phyloP scores from a whole-genome alignment of 2,113 vertebrate species.

The Kryptolebias marmoratus region DNA sequence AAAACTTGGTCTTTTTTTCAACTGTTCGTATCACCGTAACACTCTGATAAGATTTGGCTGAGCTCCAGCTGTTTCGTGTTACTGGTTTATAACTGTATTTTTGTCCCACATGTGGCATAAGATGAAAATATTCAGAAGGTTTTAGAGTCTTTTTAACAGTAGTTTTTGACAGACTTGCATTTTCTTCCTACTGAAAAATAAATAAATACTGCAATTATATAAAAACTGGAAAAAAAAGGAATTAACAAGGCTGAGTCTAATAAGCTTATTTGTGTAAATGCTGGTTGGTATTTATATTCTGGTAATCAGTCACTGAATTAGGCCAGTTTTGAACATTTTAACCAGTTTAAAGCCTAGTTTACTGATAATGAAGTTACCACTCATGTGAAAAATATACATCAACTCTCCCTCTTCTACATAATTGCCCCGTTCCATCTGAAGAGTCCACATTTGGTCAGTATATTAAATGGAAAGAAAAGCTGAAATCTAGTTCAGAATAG shows the following conservation, averaged over 20 bases:
- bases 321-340: neutral
- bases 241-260: neutral
- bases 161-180: neutral
- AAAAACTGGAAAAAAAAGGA: neutral
- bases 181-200: neutral
- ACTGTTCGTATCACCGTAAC: conserved; percentile 42
- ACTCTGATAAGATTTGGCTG: conserved; percentile 49
- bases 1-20: conserved; percentile 13
- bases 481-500: conserved; percentile 58
- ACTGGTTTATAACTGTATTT: conserved; percentile 3
- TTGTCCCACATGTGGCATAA: neutral
- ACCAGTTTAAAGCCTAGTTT: conserved; percentile 10
- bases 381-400: neutral
- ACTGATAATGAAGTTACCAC: neutral
- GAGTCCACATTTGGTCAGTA: conserved; percentile 67
- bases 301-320: neutral
- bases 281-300: neutral
- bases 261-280: neutral
- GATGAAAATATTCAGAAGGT: neutral
- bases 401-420: conserved; percentile 24
- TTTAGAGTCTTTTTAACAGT: neutral
- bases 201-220: neutral
- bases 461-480: conserved; percentile 49
- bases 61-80: conserved; percentile 39
- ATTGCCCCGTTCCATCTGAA: conserved; percentile 52